Conservation (phyloP, 2,888 invertebrate species). For the Neoscelio sp. region DNA sequence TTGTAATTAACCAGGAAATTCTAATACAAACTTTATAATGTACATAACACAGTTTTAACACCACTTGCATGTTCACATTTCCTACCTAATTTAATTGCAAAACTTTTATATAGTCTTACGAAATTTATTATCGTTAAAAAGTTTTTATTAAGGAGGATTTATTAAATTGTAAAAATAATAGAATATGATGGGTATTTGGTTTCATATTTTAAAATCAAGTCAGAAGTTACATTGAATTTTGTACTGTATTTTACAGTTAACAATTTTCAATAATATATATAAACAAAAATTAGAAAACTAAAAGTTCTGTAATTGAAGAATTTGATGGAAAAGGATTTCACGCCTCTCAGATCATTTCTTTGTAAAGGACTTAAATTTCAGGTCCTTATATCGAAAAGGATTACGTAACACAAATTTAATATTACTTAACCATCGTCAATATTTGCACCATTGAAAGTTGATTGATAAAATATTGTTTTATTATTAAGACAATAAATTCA, state of each 20-base stretch:
- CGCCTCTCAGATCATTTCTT: too few relatives aligned
- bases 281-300: too few relatives aligned
- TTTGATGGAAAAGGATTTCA: too few relatives aligned
- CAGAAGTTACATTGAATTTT: too few relatives aligned
- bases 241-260: too few relatives aligned
- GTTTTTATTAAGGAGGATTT: slow-evolving; percentile 10
- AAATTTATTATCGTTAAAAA: slow-evolving; percentile 31
- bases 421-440: too few relatives aligned
- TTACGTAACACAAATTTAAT: too few relatives aligned
- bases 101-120: slow-evolving; percentile 26
- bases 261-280: too few relatives aligned
- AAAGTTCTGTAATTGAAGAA: too few relatives aligned
- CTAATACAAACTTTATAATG: slow-evolving; percentile 23
- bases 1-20: slow-evolving; percentile 34
- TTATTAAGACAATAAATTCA: slow-evolving; percentile 21
- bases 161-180: slow-evolving; percentile 1
- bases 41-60: slow-evolving; percentile 21
- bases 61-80: neutral
- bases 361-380: too few relatives aligned
- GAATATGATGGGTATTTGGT: neutral
- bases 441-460: slow-evolving; percentile 14
- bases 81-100: slow-evolving; percentile 32
- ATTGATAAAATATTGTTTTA: slow-evolving; percentile 23
- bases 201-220: too few relatives aligned
- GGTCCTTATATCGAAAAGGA: too few relatives aligned